Evolutionary conservation across 1,140 invertebrate genomes (phyloP).

Genomic region (Pseudomyrmex cubaensis): DNA sequence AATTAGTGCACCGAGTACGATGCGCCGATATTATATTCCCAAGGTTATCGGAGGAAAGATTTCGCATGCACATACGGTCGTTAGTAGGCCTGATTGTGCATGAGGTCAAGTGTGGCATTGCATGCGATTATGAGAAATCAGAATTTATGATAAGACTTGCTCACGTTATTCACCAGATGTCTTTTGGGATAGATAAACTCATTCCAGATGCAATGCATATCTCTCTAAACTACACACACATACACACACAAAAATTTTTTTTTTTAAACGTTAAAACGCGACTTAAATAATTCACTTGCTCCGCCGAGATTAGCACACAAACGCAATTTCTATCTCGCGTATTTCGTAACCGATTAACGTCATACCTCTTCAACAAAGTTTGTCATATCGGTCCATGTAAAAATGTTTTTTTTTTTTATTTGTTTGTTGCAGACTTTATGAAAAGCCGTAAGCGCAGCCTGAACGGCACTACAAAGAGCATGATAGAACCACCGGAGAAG

Average conservation of each 20-base stretch:
- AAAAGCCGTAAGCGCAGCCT: constrained; percentile 84
- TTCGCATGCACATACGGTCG: constrained; percentile 50
- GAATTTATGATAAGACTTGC: constrained; percentile 50
- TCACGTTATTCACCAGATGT: constrained; percentile 38
- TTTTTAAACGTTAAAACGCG: too few relatives aligned
- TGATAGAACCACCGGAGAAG: constrained; percentile 83
- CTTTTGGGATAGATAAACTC: neutral
- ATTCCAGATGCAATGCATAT: neutral
- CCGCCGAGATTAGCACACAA: neutral
- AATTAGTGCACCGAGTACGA: constrained; percentile 53
- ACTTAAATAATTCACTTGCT: too few relatives aligned
- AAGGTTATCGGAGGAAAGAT: constrained; percentile 69
- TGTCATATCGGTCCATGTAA: neutral
- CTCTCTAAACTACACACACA: too few relatives aligned
- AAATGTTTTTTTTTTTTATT: constrained; percentile 59
- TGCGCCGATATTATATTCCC: constrained; percentile 48
- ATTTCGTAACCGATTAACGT: too few relatives aligned
- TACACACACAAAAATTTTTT: too few relatives aligned
- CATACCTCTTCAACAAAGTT: neutral
- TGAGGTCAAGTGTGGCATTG: constrained; percentile 66
- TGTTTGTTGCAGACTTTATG: constrained; percentile 82
- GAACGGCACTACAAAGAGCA: constrained; percentile 80
- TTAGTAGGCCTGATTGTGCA: constrained; percentile 50
- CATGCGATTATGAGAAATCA: constrained; percentile 55
- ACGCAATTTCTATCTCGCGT: neutral